phyloP scores from a whole-genome alignment of 2,113 vertebrate species.

The Chauna torquata region DNA sequence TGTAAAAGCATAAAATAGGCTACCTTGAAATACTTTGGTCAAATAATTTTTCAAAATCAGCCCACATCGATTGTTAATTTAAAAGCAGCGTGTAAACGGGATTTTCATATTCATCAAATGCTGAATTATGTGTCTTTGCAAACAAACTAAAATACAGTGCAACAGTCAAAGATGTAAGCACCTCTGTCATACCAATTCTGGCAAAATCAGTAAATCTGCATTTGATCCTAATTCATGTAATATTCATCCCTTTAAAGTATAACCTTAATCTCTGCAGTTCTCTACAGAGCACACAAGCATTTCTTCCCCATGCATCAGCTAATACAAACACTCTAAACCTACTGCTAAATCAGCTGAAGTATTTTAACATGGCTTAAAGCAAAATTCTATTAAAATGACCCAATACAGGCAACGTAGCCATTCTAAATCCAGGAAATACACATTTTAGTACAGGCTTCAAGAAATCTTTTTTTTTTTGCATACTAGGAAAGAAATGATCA shows the following conservation, averaged over 20 bases:
- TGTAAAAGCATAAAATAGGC: neutral
- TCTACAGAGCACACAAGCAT: neutral
- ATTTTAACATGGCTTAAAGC: neutral
- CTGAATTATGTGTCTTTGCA: neutral
- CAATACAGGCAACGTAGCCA: neutral
- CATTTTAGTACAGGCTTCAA: neutral
- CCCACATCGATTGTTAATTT: fast-evolving
- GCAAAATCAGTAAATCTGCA: neutral
- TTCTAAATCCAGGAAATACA: neutral
- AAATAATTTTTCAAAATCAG: fast-evolving
- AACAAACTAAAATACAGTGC: neutral
- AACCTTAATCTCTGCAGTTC: neutral
- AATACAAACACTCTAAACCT: neutral
- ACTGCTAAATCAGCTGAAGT: neutral
- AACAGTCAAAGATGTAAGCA: neutral
- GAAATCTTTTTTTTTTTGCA: neutral
- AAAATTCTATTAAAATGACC: neutral
- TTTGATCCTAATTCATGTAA: neutral
- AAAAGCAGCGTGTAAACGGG: too few relatives aligned
- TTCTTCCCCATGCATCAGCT: neutral
- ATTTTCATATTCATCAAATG: neutral
- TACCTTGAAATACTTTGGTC: neutral
- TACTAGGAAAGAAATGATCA: neutral
- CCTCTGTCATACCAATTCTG: neutral
- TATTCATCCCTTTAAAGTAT: neutral